Evolutionary conservation across 2,888 invertebrate species (phyloP), one percentile per base, ranked within the genome.

Genomic region (Aproaerema taeniolella): DNA sequence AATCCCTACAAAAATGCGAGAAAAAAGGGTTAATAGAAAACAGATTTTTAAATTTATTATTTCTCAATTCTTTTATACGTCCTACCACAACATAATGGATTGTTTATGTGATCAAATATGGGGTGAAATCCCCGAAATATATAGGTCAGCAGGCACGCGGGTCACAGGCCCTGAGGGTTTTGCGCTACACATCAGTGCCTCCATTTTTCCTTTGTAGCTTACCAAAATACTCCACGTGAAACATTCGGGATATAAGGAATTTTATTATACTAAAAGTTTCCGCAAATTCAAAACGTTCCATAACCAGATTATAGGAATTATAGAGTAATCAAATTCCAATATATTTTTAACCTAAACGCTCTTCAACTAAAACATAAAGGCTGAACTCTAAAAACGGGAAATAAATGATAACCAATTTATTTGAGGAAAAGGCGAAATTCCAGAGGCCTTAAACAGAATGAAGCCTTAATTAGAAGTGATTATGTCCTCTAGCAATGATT

Each of bases 381-480:
- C 37, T 40, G 15, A 32, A 44, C 29, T 47, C 47, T 47, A 38
- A 50, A 52, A 53, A 46, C 47, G 43, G 45, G 38, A 59, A 57
- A 61, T 61, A 60, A 69, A 71, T 61, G 52, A 51, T 58, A 59
- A 50, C 53, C 49, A 63, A 61, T 66, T 61, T 54, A 50, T 53
- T 45, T 40, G 36, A 52, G 49, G 50, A 48, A 51, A 52, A 57
- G 49, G 53, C 52, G 45, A 47, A 41, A 57, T 50, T 56, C 53
- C 41, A 39, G 50, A 55, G 53, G 52, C 54, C 51, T 53, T 51
- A 54, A 62, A 58, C 52, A 56, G 58, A 57, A 57, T 61, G 56
- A 54, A 55, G 49, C 45, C 53, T 61, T 66, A 64, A 68, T 70
- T 67, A 67, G 58, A 55, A 61, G 61, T 61, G 61, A 68, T 69